These are phyloP conservation scores for Trichonephila inaurata DNA, from an alignment of 1,140 invertebrate species.

Conservation along the genomic window DNA sequence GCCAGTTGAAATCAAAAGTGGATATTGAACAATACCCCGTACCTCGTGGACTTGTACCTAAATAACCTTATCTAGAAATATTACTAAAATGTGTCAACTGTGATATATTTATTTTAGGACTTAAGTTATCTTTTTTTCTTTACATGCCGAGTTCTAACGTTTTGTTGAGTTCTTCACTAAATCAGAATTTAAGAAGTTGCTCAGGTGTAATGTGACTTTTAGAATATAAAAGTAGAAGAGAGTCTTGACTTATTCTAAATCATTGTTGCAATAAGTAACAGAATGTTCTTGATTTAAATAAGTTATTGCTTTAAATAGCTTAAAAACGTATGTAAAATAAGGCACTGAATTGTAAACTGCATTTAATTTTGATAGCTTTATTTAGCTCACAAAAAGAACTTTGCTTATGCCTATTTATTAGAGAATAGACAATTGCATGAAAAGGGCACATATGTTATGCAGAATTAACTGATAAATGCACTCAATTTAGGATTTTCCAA, in stretches of 20 bases:
- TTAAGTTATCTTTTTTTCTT: constrained; percentile 12
- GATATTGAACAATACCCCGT: constrained; percentile 68
- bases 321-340: neutral
- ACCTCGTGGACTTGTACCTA: constrained; percentile 65
- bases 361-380: neutral
- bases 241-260: neutral
- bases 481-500: constrained; percentile 1
- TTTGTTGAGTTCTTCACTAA: neutral
- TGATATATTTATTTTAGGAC: constrained; percentile 67
- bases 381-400: neutral
- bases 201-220: neutral
- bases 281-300: neutral
- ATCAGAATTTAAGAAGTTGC: neutral
- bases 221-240: neutral
- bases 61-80: constrained; percentile 2
- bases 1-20: constrained; percentile 49
- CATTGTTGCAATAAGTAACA: neutral
- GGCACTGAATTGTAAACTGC: neutral
- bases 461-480: neutral
- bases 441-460: neutral
- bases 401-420: neutral
- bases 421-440: neutral
- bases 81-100: constrained; percentile 25
- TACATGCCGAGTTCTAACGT: neutral
- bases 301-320: neutral